Conservation (phyloP, 2,113 vertebrate genomes). For the Thinocorus orbignyianus region DNA sequence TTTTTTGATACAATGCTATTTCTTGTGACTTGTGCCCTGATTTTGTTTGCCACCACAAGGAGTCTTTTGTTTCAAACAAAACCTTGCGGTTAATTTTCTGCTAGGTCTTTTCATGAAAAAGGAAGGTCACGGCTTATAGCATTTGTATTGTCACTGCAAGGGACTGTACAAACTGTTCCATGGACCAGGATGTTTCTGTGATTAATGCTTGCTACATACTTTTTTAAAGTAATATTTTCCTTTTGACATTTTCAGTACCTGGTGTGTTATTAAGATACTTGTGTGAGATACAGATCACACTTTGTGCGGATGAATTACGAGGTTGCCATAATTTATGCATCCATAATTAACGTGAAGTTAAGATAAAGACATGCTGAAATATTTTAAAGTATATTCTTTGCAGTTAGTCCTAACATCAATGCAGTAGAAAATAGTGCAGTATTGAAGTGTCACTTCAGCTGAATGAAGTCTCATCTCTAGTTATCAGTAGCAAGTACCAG, state of each 20-base stretch:
- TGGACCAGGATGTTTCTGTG: slow-evolving; percentile 44
- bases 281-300: neutral
- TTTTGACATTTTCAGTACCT: neutral
- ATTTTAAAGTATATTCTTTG: neutral
- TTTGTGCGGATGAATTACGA: neutral
- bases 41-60: slow-evolving; percentile 68
- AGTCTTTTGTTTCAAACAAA: slow-evolving; percentile 70
- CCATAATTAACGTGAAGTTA: neutral
- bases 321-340: neutral
- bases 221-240: slow-evolving; percentile 12
- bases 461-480: neutral
- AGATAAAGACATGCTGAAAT: neutral
- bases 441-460: neutral
- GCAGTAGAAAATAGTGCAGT: neutral
- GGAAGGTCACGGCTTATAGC: slow-evolving; percentile 58
- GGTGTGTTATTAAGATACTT: neutral
- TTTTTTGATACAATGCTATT: slow-evolving; percentile 62
- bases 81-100: slow-evolving; percentile 68
- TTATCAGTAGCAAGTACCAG: neutral
- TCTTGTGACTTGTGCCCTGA: slow-evolving; percentile 46
- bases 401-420: neutral
- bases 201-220: slow-evolving; percentile 3
- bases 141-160: slow-evolving; percentile 63
- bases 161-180: slow-evolving; percentile 66
- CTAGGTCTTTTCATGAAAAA: slow-evolving; percentile 63